Evolutionary conservation across 37 sponge, comb jelly and placozoan genomes (phyloP).

Genomic region (Agelas oroides): DNA sequence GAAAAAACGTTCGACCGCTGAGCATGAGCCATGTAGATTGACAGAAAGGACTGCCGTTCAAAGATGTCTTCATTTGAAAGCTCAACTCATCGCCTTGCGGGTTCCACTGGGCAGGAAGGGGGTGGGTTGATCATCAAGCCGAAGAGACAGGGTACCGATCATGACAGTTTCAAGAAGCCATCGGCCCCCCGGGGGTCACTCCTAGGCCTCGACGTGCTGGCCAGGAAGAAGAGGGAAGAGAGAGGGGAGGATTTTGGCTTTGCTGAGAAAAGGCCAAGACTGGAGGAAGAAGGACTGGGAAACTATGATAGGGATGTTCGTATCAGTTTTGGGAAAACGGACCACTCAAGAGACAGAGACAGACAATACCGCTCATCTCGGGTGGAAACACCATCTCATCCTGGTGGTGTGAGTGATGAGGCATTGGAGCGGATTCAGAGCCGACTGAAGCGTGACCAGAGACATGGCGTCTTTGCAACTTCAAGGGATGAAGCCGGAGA

Average conservation of each 20-base stretch:
- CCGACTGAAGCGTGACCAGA: slow-evolving; percentile 45
- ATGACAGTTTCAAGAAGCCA: slow-evolving; percentile 70
- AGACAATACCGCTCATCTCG: slow-evolving; percentile 59
- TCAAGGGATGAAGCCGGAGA: slow-evolving; percentile 30
- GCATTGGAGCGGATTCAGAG: slow-evolving; percentile 69
- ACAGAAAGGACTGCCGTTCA: not conserved
- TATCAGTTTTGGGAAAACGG: slow-evolving; percentile 60
- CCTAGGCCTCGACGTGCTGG: slow-evolving; percentile 85
- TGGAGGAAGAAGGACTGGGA: not conserved
- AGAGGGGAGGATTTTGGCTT: slow-evolving; percentile 51
- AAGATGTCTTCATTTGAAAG: slow-evolving; percentile 62
- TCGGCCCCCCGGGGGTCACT: slow-evolving; percentile 59
- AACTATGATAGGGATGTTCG: slow-evolving; percentile 34
- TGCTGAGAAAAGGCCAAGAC: slow-evolving; percentile 30
- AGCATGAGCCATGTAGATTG: not conserved
- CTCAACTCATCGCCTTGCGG: slow-evolving; percentile 53
- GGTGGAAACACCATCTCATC: slow-evolving; percentile 88
- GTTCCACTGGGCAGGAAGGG: slow-evolving; percentile 43
- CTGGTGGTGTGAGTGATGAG: slow-evolving; percentile 90
- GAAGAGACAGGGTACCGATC: not conserved
- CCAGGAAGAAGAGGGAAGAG: slow-evolving; percentile 72
- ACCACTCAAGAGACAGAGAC: slow-evolving; percentile 5
- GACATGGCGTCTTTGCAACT: slow-evolving; percentile 63
- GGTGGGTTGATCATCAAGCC: slow-evolving; percentile 80
- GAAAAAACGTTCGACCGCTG: not conserved